Base-by-base conservation (phyloP, 2,113 vertebrate species). In the Pyrgilauda ruficollis region DNA sequence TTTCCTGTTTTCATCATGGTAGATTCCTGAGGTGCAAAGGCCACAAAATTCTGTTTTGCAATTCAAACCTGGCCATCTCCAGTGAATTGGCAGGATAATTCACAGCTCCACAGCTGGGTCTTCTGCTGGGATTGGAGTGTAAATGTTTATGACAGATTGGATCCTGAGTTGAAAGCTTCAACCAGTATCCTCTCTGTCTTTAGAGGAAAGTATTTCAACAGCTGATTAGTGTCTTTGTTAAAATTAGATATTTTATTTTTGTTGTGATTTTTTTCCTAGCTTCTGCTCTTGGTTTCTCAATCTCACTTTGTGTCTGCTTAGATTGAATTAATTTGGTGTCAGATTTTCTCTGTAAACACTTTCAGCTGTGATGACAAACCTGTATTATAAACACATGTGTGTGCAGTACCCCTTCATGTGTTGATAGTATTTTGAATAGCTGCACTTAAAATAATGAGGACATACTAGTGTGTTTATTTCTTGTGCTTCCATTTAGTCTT, bases 261-360 rank as follows among this genome's bases (percentile, higher is more conserved):
- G 26, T 52, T 74, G 55, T 59, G 78, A 59, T 52, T 84, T 43
- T 90, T 93, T 91, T 46, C 53, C 58, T 69, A 53, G 84, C 63
- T 94, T 91, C 85, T 77, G 63, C 63, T 74, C 47, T 44, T n/a
- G 26, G 47, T 67, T 90, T 56, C 72, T 67, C 85, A 93, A 27
- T 81, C 37, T 80, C 2, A 18, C 72, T 96, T 88, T 77, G 64
- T 93, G 26, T 80, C 68, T 80, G 80, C 59, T 75, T 93, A 44
- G 75, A 83, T n/a, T 86, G 90, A 74, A 84, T 90, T 79, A 80
- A 66, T 78, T 68, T 85, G 67, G 70, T 97, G 82, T 93, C 76
- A 84, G 3, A 61, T 59, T 33, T 62, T 88, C 55, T 62, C 75
- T 81, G 78, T 87, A 93, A 95, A 90, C 68, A 20, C 39, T 90